These are phyloP conservation scores for Pyrocephalus nanus DNA, from an alignment of 2,797 vertebrate species.

Conservation along the genomic window DNA sequence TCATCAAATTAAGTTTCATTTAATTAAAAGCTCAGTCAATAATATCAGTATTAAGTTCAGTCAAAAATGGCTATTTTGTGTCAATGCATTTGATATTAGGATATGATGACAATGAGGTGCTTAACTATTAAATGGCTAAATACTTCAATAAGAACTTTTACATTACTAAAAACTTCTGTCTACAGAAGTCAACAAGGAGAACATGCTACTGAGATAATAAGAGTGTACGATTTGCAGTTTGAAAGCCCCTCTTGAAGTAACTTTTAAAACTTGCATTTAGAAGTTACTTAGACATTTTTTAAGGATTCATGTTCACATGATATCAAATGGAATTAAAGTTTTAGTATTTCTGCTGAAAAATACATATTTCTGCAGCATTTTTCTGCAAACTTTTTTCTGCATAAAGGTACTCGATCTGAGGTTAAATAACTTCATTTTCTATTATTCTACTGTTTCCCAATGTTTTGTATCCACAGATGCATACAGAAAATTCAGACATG, in stretches of 20 bases:
- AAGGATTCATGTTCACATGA: background rate
- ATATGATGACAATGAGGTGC: background rate
- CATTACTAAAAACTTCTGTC: background rate
- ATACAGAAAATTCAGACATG: background rate
- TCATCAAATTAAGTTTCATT: background rate
- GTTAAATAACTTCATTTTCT: background rate
- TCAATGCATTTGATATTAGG: conserved; percentile 5
- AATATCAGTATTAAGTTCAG: background rate
- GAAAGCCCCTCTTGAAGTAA: background rate
- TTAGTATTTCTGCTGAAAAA: background rate
- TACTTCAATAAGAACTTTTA: background rate
- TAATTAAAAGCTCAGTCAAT: conserved; percentile 34
- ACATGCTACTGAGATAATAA: background rate
- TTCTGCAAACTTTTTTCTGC: background rate
- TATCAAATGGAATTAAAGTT: background rate
- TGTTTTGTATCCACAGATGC: background rate
- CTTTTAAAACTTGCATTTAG: background rate
- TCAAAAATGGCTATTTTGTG: conserved; percentile 23
- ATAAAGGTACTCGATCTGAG: background rate
- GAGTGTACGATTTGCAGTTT: background rate
- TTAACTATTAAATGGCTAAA: background rate
- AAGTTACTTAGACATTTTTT: background rate
- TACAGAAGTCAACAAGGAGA: background rate
- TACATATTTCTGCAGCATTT: background rate
- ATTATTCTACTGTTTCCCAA: background rate